Base-by-base conservation (phyloP, 2,113 vertebrate genomes). In the Butorides virescens region DNA sequence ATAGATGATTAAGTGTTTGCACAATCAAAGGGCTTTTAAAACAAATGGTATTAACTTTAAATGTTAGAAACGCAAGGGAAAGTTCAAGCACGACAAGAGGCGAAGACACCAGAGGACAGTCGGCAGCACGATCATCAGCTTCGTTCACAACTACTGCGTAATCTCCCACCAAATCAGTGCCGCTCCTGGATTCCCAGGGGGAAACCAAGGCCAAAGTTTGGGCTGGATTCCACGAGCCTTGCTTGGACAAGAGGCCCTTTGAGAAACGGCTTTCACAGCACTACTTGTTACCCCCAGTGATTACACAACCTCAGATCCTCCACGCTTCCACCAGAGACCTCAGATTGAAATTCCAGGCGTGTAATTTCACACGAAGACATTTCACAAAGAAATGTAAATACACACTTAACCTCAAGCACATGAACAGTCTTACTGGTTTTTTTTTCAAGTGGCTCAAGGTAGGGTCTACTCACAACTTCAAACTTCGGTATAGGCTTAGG, bases 181-280 rank as follows among this genome's bases (percentile, higher is more conserved):
- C 72, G 42, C 66, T 81, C 73, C 50, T 37, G 37, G 29, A 75
- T 62, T 85, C 95, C 53, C 62, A 62, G 62, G 18, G 52, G 29
- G 86, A 89, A 92, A 92, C 86, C 9, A 65, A 75, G 83, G 84
- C 86, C 80, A 92, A 62, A 81, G 23, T 73, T 91, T 90, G 77
- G 89, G 89, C 84, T 30, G 53, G n/a, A 70, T 87, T 91, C 94
- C 76, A 92, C 0, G 0, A 90, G 22, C 61, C 34, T 61, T 81
- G 21, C 68, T 94, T 78, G 66, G 76, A 89, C 94, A 97, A 96
- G 70, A 88, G 46, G 86, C 66, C 65, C 61, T 92, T 89, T 94
- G 58, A 95, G 46, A 85, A 95, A 66, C 34, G 59, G 61, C 53
- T 92, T 86, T 90, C 71, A 79, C 63, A 86, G 78, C 53, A 36